phyloP scores from a whole-genome alignment of 2,888 invertebrate genomes.

The Spicauda simplicius region DNA sequence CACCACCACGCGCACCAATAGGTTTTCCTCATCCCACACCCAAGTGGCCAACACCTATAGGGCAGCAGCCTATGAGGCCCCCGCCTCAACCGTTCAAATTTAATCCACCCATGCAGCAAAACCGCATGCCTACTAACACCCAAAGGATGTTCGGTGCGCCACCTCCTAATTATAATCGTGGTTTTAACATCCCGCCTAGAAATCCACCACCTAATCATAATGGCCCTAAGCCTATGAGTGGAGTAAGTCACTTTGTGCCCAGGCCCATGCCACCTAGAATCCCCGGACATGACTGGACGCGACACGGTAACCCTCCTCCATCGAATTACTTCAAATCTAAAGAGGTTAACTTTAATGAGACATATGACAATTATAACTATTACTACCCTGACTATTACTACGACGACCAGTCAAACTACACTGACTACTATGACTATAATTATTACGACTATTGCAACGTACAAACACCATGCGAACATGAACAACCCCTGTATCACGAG shows the following conservation, averaged over 20 bases:
- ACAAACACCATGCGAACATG: not conserved
- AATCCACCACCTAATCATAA: slow-evolving; percentile 1
- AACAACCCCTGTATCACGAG: too few species aligned
- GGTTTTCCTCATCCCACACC: slow-evolving; percentile 6
- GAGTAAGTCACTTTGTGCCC: slow-evolving; percentile 26
- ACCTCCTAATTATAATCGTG: slow-evolving; percentile 23
- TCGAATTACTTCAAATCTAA: slow-evolving; percentile 25
- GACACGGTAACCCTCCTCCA: slow-evolving; percentile 15
- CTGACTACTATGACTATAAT: slow-evolving; percentile 1
- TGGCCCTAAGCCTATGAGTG: slow-evolving; percentile 37
- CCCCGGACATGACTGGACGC: slow-evolving; percentile 23
- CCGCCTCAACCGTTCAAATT: slow-evolving; percentile 29
- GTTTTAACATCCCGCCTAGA: slow-evolving; percentile 21
- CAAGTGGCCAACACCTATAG: slow-evolving; percentile 23
- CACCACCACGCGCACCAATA: slow-evolving; percentile 2
- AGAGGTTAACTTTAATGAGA: slow-evolving; percentile 17
- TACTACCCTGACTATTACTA: slow-evolving; percentile 10
- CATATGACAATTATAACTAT: slow-evolving; percentile 2
- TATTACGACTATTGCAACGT: not conserved
- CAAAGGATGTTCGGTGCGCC: too few species aligned
- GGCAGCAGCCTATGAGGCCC: slow-evolving; percentile 30
- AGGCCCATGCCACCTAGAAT: slow-evolving; percentile 27
- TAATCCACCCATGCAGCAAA: slow-evolving; percentile 12
- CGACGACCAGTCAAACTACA: slow-evolving; percentile 10
- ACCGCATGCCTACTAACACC: slow-evolving; percentile 28